Evolutionary conservation across 2,888 invertebrate genomes (phyloP).

Genomic region (Pedicia rivosa): DNA sequence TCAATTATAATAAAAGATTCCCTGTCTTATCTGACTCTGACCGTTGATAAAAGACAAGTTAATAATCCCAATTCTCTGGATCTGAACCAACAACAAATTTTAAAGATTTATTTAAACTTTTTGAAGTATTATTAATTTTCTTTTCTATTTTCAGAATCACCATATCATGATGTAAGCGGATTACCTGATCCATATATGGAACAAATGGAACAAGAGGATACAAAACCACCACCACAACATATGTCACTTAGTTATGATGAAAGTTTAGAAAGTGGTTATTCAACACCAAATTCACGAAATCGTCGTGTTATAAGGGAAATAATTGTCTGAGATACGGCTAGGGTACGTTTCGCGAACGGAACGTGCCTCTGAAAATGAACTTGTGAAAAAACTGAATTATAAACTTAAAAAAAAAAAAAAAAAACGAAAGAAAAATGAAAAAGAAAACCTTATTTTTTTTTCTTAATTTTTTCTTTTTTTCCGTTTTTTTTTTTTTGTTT

Average conservation of each 20-base stretch:
- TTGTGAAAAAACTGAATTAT: no score
- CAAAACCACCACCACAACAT: constrained; percentile 53
- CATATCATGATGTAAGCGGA: constrained; percentile 87
- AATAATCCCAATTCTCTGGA: no score
- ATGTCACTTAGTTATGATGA: constrained; percentile 85
- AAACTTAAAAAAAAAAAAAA: no score
- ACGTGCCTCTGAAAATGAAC: constrained; percentile 13
- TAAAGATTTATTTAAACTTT: no score
- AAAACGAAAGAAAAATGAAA: no score
- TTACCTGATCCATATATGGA: constrained; percentile 78
- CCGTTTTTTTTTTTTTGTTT: no score
- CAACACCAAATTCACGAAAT: constrained; percentile 84
- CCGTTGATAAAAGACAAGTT: not conserved
- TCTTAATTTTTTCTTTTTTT: no score
- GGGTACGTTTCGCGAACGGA: constrained; percentile 17
- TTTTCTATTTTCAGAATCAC: constrained; percentile 51
- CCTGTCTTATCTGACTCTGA: no score
- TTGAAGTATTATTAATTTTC: no score
- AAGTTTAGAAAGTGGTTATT: constrained; percentile 84
- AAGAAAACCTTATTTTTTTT: no score
- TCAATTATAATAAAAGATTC: constrained; percentile 11
- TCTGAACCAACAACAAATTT: no score
- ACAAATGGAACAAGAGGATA: constrained; percentile 58
- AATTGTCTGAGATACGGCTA: constrained; percentile 45
- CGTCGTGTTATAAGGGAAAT: constrained; percentile 87